Base-by-base conservation (phyloP, 1,140 invertebrate species). In the Panagrolaimus sp. region DNA sequence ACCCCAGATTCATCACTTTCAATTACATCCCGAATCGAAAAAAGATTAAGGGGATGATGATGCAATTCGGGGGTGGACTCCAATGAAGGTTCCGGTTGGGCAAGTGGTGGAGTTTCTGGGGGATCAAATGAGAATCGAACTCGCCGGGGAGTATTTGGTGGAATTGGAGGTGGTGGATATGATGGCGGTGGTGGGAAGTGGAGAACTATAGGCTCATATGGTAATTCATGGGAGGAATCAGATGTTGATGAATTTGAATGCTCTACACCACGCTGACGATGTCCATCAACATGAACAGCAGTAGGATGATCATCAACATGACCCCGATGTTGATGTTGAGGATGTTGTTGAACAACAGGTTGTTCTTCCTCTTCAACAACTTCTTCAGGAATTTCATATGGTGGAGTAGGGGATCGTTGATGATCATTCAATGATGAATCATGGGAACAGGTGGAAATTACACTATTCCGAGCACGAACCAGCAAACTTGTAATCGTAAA, bases 101-200 rank as follows among this genome's bases (percentile, higher is more conserved):
- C 52, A 12, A 2, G 3, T 1, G 21, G 8, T n/a, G 52, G 52
- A 12, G 21, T 21, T 58, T 58, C n/a, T 21, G 52, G 52, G 4
- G 21, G 14, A 58, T 58, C 52, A 28, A 58, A 58, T 4, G 52
- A 58, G 17, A 58, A 58, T 6, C 52, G 21, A 21, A 58, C 52
- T 58, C 28, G 14, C 8, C 52, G 8, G 1, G 52, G 52, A 28
- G 52, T 58, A 5, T 28, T 14, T 2, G 52, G 52, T n/a, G 52
- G 32, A 38, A 38, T 38, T 38, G 32, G 52, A 1, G 52, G 52
- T 5, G 52, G 52, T 21, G 52, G 52, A 26, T 58, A 58, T 28
- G 52, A 28, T 58, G 52, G 52, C 0, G 52, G 52, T 26, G 52
- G 52, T 58, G 52, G 52, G 21, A 58, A 21, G 5, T 21, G 28